Conservation (phyloP, 2,888 invertebrate species). For the Leptarthrus brevirostris region DNA sequence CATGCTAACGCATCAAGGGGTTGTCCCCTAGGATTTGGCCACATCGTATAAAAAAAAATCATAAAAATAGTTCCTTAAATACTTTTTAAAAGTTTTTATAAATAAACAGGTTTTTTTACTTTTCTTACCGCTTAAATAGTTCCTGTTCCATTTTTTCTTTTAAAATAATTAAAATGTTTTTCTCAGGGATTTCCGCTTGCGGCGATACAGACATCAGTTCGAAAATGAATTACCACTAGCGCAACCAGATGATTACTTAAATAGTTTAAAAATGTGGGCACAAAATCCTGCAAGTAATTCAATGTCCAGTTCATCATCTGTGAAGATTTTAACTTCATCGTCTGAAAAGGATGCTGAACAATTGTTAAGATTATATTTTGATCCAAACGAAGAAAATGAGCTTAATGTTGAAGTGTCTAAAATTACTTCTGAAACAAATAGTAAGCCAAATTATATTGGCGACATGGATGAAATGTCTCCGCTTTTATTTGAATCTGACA, state of each 20-base stretch:
- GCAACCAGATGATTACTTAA: constrained; percentile 59
- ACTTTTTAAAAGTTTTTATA: no score
- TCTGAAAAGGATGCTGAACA: constrained; percentile 61
- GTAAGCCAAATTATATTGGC: constrained; percentile 54
- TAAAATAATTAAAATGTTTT: no score
- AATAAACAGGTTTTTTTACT: no score
- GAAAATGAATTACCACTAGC: constrained; percentile 62
- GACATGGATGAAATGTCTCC: constrained; percentile 62
- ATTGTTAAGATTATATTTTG: constrained; percentile 54
- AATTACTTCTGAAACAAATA: constrained; percentile 48
- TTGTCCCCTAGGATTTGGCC: no score
- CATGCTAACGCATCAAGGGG: no score
- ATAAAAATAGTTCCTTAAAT: no score
- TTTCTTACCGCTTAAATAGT: no score
- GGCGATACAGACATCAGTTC: constrained; percentile 65
- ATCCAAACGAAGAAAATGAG: constrained; percentile 47
- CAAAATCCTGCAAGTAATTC: constrained; percentile 55
- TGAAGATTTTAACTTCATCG: constrained; percentile 55
- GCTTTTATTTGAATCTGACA: constrained; percentile 62
- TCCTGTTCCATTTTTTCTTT: no score
- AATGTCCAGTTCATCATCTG: constrained; percentile 54
- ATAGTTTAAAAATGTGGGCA: constrained; percentile 60
- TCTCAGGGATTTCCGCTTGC: constrained; percentile 62
- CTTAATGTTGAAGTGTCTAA: constrained; percentile 48
- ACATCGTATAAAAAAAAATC: no score